Evolutionary conservation across 2,113 vertebrate species (phyloP).

Genomic region (Oreochromis spilurus): DNA sequence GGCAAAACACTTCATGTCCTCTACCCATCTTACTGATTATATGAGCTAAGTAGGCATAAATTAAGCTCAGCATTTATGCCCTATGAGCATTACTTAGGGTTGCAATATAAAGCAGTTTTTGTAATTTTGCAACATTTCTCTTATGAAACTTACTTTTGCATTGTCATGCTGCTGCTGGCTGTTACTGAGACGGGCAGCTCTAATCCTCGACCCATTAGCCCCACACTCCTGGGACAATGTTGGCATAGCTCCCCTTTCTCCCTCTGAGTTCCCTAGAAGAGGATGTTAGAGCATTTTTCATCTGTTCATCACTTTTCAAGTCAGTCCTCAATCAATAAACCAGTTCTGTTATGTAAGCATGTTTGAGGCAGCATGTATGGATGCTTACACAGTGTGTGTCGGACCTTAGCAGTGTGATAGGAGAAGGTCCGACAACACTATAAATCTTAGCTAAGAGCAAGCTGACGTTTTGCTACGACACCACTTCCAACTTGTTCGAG

Average conservation of each 20-base stretch:
- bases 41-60: not conserved
- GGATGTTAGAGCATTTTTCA: not conserved
- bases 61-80: not conserved
- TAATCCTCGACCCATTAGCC: not conserved
- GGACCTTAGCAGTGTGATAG: not conserved
- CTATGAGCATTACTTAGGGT: not conserved
- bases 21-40: not conserved
- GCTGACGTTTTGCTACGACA: not conserved
- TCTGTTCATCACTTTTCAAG: slow-evolving; percentile 24
- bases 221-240: not conserved
- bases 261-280: not conserved
- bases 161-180: not conserved
- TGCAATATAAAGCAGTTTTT: not conserved
- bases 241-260: not conserved
- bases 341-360: not conserved
- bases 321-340: not conserved
- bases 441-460: not conserved
- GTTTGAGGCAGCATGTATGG: not conserved
- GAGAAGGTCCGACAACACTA: not conserved
- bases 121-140: not conserved
- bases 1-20: not conserved
- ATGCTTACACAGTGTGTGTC: not conserved
- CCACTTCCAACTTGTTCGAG: not conserved
- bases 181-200: not conserved
- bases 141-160: slow-evolving; percentile 20